Evolutionary conservation across 2,888 invertebrate genomes (phyloP), one percentile per base, ranked within the genome.

Genomic region (Polyploca ridens): DNA sequence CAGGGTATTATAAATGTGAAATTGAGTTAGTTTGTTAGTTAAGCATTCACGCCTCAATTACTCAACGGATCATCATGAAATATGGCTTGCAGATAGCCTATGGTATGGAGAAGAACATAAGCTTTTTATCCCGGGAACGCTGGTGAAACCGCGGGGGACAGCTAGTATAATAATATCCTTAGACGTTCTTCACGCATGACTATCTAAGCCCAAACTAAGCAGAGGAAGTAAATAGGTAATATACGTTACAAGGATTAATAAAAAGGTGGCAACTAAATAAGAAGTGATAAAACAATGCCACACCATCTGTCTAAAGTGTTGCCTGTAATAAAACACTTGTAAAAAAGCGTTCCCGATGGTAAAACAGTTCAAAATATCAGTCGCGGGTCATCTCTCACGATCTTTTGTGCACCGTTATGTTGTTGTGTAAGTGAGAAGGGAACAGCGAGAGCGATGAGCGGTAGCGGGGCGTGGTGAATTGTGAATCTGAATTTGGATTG

Each of bases 381-480:
- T 58, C 41, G 65, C 65, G 64, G 64, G 64, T 65, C 65, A 62
- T 65, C 58, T 65, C 65, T 65, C 65, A 65, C 65, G 65, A 65
- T 62, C 65, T 38, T 10, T 33, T 46, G 5, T 41, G 8, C 33
- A 57, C 63, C 58, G 63, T 63, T 54, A 63, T 19, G 11, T 61
- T 61, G 41, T 4, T 6, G 41, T n/a, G 5, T 41, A 27, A 61
- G 41, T 19, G 19, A 41, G 4, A 27, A 41, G 44, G 0, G 61
- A 11, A n/a, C 1, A 11, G 61, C 61, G 61, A 27, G 11, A 19
- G 19, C 58, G 35, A 19, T 54, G 19, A 54, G 19, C 8, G 54
- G 54, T 19, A 54, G 54, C 54, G 54, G 54, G 19, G 13, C 41
- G 41, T 41, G 38, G 38, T 38, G 8, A 38, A 38, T 10, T 8